Conservation (phyloP, 2,113 vertebrate genomes). For the Mesoclemmys tuberculata region DNA sequence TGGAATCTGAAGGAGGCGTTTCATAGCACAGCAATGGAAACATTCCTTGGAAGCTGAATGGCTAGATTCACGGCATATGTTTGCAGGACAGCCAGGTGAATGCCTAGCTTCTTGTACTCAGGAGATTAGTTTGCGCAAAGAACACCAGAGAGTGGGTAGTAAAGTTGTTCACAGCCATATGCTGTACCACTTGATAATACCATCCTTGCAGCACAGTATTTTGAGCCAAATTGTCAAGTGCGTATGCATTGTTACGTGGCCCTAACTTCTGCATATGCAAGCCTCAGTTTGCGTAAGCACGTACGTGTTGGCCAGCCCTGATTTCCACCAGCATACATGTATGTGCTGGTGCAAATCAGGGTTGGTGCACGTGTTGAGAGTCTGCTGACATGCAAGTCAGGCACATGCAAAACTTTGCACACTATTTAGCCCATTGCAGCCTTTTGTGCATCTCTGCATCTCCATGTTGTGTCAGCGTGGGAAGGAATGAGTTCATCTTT, state of each 20-base stretch:
- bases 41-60: background rate
- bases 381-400: background rate
- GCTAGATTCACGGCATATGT: background rate
- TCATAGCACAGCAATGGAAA: background rate
- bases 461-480: constrained; percentile 1
- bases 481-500: constrained; percentile 25
- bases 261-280: background rate
- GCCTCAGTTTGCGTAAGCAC: background rate
- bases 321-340: rapidly evolving
- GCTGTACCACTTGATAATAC: rapidly evolving
- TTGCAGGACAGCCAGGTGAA: background rate
- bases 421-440: constrained; percentile 6
- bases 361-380: background rate
- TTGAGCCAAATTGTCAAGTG: background rate
- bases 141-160: background rate
- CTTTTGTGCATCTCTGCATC: background rate
- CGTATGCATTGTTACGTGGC: rapidly evolving
- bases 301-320: background rate
- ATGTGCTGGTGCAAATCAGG: background rate
- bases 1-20: background rate
- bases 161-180: rapidly evolving
- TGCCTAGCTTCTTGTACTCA: background rate
- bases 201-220: background rate
- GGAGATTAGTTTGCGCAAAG: background rate
- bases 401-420: background rate